A percentile compares a stretch with the other conserved stretches of the same genome.
Conservation (phyloP, 2,888 invertebrate genomes). For the Pantelozetes paolii region DNA sequence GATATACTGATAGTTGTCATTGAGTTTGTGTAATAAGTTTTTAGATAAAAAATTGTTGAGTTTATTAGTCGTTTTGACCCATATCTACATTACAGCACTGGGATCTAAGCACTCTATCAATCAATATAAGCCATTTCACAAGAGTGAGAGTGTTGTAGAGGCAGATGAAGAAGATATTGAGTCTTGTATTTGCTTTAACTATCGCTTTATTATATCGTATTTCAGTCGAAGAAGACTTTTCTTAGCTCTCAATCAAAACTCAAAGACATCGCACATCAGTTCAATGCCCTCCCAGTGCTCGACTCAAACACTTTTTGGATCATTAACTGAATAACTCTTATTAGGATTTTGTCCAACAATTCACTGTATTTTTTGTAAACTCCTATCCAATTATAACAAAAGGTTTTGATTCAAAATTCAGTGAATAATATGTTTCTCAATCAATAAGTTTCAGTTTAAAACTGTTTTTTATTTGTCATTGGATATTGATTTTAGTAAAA, state of each 20-base stretch:
- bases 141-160: constrained; percentile 11
- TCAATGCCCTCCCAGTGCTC: constrained; percentile 34
- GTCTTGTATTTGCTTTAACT: neutral
- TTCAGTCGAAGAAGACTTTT: neutral
- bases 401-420: no score
- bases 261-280: constrained; percentile 14
- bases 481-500: no score
- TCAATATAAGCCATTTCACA: neutral
- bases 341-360: neutral
- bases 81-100: neutral
- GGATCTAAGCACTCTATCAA: neutral
- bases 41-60: neutral
- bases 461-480: no score
- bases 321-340: neutral
- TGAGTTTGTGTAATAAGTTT: neutral
- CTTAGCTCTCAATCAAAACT: constrained; percentile 5
- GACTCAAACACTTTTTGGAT: no score
- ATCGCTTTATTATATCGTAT: no score
- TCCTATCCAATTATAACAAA: no score
- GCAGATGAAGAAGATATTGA: neutral
- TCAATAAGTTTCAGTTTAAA: no score
- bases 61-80: neutral
- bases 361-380: neutral
- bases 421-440: no score
- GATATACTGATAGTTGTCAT: neutral